Evolutionary conservation across 2,888 invertebrate genomes (phyloP), one percentile per base, ranked within the genome.

Genomic region (Busseola fusca): DNA sequence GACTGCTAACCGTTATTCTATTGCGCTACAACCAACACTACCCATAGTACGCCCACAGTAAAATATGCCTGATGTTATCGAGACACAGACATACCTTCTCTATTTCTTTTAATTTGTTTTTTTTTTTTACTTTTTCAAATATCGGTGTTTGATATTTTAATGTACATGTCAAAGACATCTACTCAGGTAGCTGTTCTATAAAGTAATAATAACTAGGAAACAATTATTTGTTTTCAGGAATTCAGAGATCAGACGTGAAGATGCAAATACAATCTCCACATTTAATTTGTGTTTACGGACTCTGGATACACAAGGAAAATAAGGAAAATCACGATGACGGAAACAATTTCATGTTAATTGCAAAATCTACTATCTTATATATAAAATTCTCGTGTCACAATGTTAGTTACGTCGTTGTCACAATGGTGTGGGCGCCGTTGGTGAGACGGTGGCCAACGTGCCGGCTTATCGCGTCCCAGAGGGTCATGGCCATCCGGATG

Each of bases 341-440:
- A 45, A 69, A 69, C n/a, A 30, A 50, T 52, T 52, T 37, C 6
- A n/a, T 4, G 40, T 34, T 48, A 67, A 34, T 57, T 34, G 42
- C 14, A 50, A 72, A 57, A 16, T 56, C 3, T 16, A 37, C 27
- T n/a, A 9, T 2, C n/a, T n/a, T n/a, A n/a, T n/a, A n/a, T n/a
- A n/a, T n/a, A n/a, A n/a, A n/a, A n/a, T n/a, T n/a, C n/a, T n/a
- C n/a, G n/a, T n/a, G n/a, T n/a, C n/a, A n/a, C n/a, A n/a, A n/a
- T n/a, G n/a, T n/a, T n/a, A n/a, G n/a, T n/a, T n/a, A n/a, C n/a
- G n/a, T n/a, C n/a, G n/a, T n/a, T n/a, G n/a, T n/a, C n/a, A n/a
- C n/a, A n/a, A n/a, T n/a, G n/a, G n/a, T n/a, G n/a, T n/a, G n/a
- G n/a, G n/a, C n/a, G n/a, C n/a, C n/a, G n/a, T n/a, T n/a, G n/a